Evolutionary conservation across 2,797 vertebrate species (phyloP), one percentile per base, ranked within the genome.

Genomic region (Pangasius mekongensis): DNA sequence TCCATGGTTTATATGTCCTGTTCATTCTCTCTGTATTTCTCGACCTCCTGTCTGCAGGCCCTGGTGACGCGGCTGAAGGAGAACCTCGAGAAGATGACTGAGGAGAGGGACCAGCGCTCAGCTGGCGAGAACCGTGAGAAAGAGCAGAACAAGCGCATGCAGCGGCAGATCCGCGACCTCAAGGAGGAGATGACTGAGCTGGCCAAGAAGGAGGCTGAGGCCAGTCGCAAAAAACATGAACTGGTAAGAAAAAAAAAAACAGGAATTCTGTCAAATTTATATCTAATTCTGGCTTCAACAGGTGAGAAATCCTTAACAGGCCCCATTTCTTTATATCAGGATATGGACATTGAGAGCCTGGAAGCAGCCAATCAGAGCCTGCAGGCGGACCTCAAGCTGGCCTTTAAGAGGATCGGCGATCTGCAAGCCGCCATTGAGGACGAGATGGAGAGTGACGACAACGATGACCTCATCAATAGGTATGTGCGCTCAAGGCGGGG

Each of bases 351-450:
- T 49, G 97, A 98, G 93, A 99, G 98, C 91, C 94, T 99, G 91
- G 98, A 99, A 95, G 98, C 98, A 0, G 98, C 98, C 89, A 99
- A 99, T 96, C 98, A 99, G 95, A 99, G 99, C 94, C 95, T 99
- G 92, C 99, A 99, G 94, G 96, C 97, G 0, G 99, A 99, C 92
- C 97, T 99, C 30, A 99, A 99, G 92, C 95, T 99, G 94, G 98
- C 99, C 54, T 99, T 99, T 95, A 99, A 99, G 92, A 97, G 99
- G 95, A 99, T 99, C 20, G 98, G 98, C 39, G 99, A 99, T 94
- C 95, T 99, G 92, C 99, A 99, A 94, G 98, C 98, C 0, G 98
- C 98, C 93, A 99, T 99, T 1, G 99, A 99, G 93, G 99, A 99
- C 0, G 99, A 99, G 94, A 99, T 99, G 98, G 98, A 98, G 94